A percentile compares a stretch with the other conserved stretches of the same genome.
These are phyloP conservation scores for Beroe forskalii DNA, from an alignment of 37 sponge, comb jelly and placozoan genomes.

Conservation along the genomic window DNA sequence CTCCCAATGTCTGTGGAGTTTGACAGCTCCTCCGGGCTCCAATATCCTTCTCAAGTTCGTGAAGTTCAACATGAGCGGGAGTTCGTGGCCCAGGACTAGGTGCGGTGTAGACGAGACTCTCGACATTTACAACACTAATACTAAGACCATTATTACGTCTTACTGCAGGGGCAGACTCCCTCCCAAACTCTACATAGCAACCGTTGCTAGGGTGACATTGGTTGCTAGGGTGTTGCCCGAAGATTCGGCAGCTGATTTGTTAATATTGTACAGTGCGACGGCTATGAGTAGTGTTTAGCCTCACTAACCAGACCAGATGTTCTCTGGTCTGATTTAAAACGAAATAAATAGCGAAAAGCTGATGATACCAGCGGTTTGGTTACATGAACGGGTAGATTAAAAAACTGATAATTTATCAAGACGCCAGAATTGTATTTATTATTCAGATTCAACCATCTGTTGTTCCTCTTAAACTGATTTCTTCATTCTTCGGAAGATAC, in stretches of 20 bases:
- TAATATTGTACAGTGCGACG: constrained; percentile 27
- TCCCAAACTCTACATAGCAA: constrained; percentile 1
- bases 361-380: too few species aligned
- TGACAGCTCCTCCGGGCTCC: background rate
- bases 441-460: too few species aligned
- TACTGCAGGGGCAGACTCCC: background rate
- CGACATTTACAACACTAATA: constrained; percentile 25
- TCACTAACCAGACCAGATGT: background rate
- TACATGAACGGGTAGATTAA: too few species aligned
- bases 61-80: constrained; percentile 2
- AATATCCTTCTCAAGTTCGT: constrained; percentile 38
- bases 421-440: too few species aligned
- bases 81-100: background rate
- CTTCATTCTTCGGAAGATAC: too few species aligned
- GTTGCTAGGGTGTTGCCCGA: background rate
- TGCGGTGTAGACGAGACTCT: constrained; percentile 7
- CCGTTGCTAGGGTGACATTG: background rate
- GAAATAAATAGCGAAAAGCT: too few species aligned
- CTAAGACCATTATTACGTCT: background rate
- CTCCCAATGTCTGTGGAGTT: constrained; percentile 22
- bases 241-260: background rate
- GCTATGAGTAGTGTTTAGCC: background rate
- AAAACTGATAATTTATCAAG: too few species aligned
- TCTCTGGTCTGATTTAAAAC: background rate
- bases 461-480: too few species aligned